Percentiles rank a stretch among this genome's conserved stretches.
Evolutionary conservation across 2,113 vertebrate species (phyloP).

Genomic region (Columba livia): DNA sequence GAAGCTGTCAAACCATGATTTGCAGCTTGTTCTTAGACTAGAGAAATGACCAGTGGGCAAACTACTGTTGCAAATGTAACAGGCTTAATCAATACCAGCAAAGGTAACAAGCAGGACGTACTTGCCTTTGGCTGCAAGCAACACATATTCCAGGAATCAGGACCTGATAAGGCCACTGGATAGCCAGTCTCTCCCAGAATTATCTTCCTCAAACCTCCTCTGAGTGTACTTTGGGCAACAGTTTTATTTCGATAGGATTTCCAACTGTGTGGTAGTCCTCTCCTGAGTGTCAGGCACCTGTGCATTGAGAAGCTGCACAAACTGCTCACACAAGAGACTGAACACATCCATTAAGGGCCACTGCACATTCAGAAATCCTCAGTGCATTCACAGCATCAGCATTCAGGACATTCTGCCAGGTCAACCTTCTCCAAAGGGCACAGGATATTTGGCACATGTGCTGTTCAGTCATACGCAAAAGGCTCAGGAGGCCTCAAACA

Average conservation of each 20-base stretch:
- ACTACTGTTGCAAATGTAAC: background rate
- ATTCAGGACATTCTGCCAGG: background rate
- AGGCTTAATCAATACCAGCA: background rate
- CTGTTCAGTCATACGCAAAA: background rate
- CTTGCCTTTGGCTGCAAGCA: background rate
- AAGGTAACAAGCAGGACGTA: background rate
- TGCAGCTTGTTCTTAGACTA: background rate
- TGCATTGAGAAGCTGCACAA: background rate
- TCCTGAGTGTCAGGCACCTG: background rate
- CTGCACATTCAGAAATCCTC: background rate
- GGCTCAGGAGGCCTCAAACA: background rate
- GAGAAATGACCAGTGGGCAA: background rate
- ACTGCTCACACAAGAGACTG: background rate
- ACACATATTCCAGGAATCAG: background rate
- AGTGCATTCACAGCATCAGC: background rate
- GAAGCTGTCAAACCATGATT: background rate
- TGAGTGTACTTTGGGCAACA: background rate
- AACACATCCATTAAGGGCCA: background rate
- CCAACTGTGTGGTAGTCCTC: background rate
- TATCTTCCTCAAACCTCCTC: background rate
- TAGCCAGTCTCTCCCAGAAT: background rate
- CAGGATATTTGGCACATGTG: background rate
- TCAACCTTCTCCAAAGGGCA: background rate
- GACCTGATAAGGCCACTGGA: background rate
- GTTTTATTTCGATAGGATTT: background rate